Conservation (phyloP, 2,113 vertebrate species). For the Nestor notabilis region DNA sequence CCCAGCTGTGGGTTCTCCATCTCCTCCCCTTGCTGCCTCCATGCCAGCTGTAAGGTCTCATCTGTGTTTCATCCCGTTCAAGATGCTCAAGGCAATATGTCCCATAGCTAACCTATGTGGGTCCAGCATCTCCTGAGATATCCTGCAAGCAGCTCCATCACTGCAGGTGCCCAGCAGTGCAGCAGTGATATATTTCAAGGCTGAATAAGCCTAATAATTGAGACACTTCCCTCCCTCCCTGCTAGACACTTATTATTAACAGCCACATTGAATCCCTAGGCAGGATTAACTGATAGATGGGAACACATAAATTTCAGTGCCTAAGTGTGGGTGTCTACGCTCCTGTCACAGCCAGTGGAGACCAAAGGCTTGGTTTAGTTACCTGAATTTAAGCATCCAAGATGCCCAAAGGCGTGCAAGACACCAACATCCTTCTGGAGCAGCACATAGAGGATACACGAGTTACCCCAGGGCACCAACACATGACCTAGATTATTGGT, state of each 20-base stretch:
- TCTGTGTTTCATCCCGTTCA: not conserved
- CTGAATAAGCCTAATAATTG: not conserved
- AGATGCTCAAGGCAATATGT: not conserved
- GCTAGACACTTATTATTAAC: not conserved
- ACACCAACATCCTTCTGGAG: not conserved
- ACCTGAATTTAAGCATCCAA: not conserved
- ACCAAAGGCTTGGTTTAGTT: not conserved
- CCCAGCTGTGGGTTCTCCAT: not conserved
- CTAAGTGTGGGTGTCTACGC: fast-evolving
- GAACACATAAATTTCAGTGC: not conserved
- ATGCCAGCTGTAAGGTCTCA: not conserved
- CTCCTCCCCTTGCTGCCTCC: not conserved
- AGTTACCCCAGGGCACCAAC: not conserved
- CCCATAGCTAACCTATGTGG: not conserved
- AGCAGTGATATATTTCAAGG: not conserved
- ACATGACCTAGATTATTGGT: not conserved
- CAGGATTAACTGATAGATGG: not conserved
- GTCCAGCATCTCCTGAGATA: not conserved
- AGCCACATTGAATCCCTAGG: not conserved
- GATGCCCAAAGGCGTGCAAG: not conserved
- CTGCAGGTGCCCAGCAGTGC: fast-evolving
- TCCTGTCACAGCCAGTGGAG: not conserved
- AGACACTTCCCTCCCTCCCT: not conserved
- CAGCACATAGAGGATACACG: not conserved
- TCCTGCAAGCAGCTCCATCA: not conserved